Evolutionary conservation across 2,113 vertebrate species (phyloP).

Genomic region (Alexandromys fortis): DNA sequence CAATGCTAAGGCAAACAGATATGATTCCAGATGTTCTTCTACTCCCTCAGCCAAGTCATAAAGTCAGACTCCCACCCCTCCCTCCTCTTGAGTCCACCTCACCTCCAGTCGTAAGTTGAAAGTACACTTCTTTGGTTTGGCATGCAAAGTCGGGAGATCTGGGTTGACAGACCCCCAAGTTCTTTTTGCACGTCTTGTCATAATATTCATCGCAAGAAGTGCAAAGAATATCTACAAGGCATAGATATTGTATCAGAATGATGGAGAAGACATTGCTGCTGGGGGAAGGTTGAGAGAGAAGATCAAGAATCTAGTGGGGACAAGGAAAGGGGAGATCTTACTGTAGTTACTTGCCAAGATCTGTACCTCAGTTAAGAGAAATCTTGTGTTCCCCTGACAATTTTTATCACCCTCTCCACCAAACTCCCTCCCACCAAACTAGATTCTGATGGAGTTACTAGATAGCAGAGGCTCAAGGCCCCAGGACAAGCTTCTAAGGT

Average conservation of each 20-base stretch:
- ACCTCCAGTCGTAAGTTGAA: slow-evolving; percentile 57
- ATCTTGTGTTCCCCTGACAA: background rate
- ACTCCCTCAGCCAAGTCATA: background rate
- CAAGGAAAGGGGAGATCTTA: background rate
- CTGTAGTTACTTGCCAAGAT: background rate
- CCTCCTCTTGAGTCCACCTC: background rate
- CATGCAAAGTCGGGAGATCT: slow-evolving; percentile 71
- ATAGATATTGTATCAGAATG: background rate
- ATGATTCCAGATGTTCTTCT: background rate
- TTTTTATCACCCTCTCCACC: background rate
- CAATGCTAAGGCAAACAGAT: background rate
- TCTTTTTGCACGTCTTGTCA: slow-evolving; percentile 62
- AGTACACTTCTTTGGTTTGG: slow-evolving; percentile 65
- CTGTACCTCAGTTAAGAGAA: background rate
- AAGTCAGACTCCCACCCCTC: background rate
- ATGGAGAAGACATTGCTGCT: background rate
- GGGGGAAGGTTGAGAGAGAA: background rate
- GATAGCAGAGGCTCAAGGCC: background rate
- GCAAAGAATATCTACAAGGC: background rate
- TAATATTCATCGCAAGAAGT: slow-evolving; percentile 66
- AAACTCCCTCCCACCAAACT: background rate
- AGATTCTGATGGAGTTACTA: background rate
- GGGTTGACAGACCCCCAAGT: slow-evolving; percentile 49
- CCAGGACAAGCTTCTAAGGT: background rate
- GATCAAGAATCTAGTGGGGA: background rate